Evolutionary conservation across 2,888 invertebrate genomes (phyloP).

Genomic region (Eristalinus sepulchralis): DNA sequence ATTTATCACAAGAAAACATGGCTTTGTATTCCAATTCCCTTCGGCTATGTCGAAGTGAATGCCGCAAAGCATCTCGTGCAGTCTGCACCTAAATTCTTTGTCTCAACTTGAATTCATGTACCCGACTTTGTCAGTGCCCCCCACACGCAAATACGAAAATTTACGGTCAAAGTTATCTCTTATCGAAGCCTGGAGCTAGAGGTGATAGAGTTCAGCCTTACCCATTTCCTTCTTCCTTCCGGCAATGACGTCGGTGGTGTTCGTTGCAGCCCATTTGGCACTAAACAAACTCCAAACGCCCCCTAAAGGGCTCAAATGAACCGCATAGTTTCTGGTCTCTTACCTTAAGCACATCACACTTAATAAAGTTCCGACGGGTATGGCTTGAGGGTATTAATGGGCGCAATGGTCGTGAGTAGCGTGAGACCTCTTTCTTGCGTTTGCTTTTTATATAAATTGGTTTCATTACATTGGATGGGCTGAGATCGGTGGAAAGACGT

Average conservation of each 20-base stretch:
- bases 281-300: not conserved
- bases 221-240: slow-evolving; percentile 27
- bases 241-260: not conserved
- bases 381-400: not conserved
- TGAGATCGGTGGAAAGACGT: not conserved
- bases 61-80: slow-evolving; percentile 32
- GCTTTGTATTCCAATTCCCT: not conserved
- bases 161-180: slow-evolving; percentile 12
- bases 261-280: slow-evolving; percentile 1
- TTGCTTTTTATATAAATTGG: slow-evolving; percentile 5
- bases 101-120: not conserved
- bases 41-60: not conserved
- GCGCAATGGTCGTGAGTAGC: slow-evolving; percentile 1
- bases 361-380: not conserved
- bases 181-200: not conserved
- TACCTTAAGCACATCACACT: slow-evolving; percentile 22
- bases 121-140: not conserved
- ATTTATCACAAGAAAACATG: slow-evolving; percentile 23
- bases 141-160: slow-evolving; percentile 18
- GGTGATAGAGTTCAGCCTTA: not conserved
- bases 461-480: slow-evolving; percentile 2
- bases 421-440: slow-evolving; percentile 23
- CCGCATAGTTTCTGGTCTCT: slow-evolving; percentile 8
- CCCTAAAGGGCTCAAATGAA: slow-evolving; percentile 11
- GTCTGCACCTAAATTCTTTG: slow-evolving; percentile 26